Evolutionary conservation across 2,888 invertebrate species (phyloP), one percentile per base, ranked within the genome.

Genomic region (Spialia ferax): DNA sequence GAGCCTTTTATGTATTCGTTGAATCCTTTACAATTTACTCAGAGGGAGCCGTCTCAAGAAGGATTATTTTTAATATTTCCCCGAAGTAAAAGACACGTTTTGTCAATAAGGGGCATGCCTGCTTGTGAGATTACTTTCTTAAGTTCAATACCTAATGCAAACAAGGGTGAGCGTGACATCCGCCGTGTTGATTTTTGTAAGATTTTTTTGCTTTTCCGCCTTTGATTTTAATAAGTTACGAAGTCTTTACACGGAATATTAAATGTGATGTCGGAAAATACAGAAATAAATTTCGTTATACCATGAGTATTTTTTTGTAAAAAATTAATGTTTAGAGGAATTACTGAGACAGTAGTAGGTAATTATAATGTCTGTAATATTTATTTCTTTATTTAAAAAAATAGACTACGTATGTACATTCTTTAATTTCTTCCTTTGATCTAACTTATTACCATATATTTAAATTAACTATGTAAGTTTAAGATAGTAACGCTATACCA

Each of bases 91-190:
- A 82, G 81, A 85, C 89, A 88, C 88, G 91, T 89, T 86, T 87
- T 85, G 90, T 91, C 89, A 91, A 91, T 90, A 91, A 85, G 79
- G 81, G 83, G 79, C 77, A 76, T 78, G 75, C 74, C 79, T 79
- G 83, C 83, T 81, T 80, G 78, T 74, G 75, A 80, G 85, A 88
- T 89, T 87, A 85, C 87, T 89, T 88, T 86, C 75, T 76, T 75
- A 73, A 80, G 80, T 83, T 83, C 87, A 86, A 87, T 86, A 84
- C 80, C 80, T 79, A 83, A 82, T 77, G 85, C 79, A 90, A 89
- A 91, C 85, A 87, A 56, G 75, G 82, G 85, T 78, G 77, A 74
- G 77, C 79, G 78, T 77, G 81, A 77, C 80, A 77, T 80, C 81
- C 75, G 64, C 15, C 71, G 72, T 71, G 69, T 71, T 76, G 71